These are phyloP conservation scores for Baryphthengus martii DNA, from an alignment of 2,113 vertebrate species.

Conservation along the genomic window DNA sequence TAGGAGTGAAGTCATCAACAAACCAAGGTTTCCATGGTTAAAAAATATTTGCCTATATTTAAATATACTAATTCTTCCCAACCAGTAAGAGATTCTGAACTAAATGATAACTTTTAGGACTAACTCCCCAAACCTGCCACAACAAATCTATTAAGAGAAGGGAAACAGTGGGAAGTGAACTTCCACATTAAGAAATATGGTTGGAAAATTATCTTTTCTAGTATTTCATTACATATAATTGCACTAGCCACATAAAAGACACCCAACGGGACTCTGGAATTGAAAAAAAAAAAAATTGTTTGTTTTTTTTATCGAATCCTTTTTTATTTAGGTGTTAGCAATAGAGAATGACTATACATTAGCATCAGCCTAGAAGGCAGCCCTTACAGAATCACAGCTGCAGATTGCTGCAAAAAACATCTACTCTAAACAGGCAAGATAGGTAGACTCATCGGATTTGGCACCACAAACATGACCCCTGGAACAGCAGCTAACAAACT, in stretches of 20 bases:
- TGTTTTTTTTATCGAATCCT: neutral
- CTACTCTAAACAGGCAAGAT: neutral
- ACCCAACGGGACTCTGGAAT: neutral
- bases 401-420: neutral
- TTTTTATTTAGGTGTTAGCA: neutral
- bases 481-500: neutral
- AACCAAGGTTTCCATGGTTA: neutral
- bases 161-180: neutral
- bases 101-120: neutral
- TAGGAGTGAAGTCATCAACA: neutral
- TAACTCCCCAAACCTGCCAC: neutral
- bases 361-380: neutral
- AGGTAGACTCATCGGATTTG: neutral
- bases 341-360: neutral
- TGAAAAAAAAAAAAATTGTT: neutral
- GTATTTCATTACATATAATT: neutral
- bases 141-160: neutral
- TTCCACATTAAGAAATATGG: neutral
- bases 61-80: neutral
- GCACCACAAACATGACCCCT: neutral
- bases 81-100: neutral
- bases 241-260: neutral
- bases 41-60: constrained; percentile 25
- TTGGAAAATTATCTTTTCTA: neutral
- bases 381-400: neutral